Evolutionary conservation across 2,797 vertebrate species (phyloP), one percentile per base, ranked within the genome.

Genomic region (Emydoidea blandingii): DNA sequence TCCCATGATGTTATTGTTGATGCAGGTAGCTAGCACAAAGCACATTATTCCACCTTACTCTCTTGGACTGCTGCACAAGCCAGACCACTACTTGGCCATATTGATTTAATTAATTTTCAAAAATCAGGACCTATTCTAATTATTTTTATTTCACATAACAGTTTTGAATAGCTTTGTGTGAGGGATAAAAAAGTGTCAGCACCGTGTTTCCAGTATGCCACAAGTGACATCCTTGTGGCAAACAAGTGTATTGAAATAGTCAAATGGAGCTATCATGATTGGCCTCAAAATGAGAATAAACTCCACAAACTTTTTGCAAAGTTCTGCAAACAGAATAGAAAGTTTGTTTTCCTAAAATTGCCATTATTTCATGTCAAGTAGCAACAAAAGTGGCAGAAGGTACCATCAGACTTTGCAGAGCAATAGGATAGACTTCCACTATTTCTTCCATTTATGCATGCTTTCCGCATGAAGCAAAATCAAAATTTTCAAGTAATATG

Each of bases 391-490:
- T 23, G 8, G 11, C n/a, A 59, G 83, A 83, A 29, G 5, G 15
- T 82, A 27, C 6, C 21, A 79, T 52, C 29, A 85, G 53, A 59
- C 34, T 85, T 95, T 57, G 84, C 21, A 76, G 49, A 84, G 41
- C 3, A 27, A 8, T 56, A 44, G 27, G 23, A 27, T 37, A 3
- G 87, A 80, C 49, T 81, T 18, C 37, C 34, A 34, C 6, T 53
- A 31, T 10, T 11, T 8, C 10, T 54, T 3, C 5, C 12, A 1
- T 27, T 0, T 4, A 5, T 78, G 9, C 50, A 49, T 7, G 2
- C 3, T 83, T 89, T 82, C 53, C 9, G 59, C 88, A 4, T 2
- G 87, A 72, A 84, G 53, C 3, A 83, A 82, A 89, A 85, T 74
- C 3, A 47, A 1, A 5, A 5, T 37, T 34, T 89, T 83, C 84